phyloP scores from a whole-genome alignment of 2,888 invertebrate species.

The Caenorhabditis sp. region DNA sequence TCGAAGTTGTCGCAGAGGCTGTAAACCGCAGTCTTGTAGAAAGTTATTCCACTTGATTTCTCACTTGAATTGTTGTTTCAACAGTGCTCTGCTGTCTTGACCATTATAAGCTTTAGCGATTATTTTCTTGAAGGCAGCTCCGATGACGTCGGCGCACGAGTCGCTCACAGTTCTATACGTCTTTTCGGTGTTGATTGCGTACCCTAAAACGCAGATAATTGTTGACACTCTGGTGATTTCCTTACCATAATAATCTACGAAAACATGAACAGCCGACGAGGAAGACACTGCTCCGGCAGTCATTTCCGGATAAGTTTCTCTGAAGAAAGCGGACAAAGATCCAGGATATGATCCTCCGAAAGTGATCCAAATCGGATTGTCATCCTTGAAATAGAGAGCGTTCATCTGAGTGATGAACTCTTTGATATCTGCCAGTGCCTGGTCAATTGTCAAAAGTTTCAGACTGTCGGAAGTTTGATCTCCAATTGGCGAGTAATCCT shows the following conservation, averaged over 20 bases:
- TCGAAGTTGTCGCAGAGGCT: slow-evolving; percentile 66
- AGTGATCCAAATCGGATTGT: slow-evolving; percentile 69
- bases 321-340: slow-evolving; percentile 67
- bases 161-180: slow-evolving; percentile 62
- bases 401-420: slow-evolving; percentile 71
- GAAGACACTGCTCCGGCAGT: slow-evolving; percentile 72
- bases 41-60: too few species aligned
- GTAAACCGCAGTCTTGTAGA: too few species aligned
- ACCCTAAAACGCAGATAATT: slow-evolving; percentile 35
- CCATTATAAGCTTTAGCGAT: slow-evolving; percentile 62
- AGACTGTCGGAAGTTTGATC: slow-evolving; percentile 56
- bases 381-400: slow-evolving; percentile 58
- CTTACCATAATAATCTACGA: slow-evolving; percentile 70
- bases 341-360: slow-evolving; percentile 72
- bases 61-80: slow-evolving; percentile 62
- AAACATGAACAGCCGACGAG: slow-evolving; percentile 70
- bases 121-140: slow-evolving; percentile 62
- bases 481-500: slow-evolving; percentile 61
- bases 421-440: slow-evolving; percentile 68
- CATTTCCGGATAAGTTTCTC: slow-evolving; percentile 69
- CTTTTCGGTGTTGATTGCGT: slow-evolving; percentile 72
- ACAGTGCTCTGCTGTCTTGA: slow-evolving; percentile 20
- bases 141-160: slow-evolving; percentile 61
- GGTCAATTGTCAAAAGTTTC: slow-evolving; percentile 63
- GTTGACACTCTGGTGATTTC: background rate